Evolutionary conservation across 2,888 invertebrate species (phyloP), one percentile per base, ranked within the genome.

Genomic region (Calephelis perditalis): DNA sequence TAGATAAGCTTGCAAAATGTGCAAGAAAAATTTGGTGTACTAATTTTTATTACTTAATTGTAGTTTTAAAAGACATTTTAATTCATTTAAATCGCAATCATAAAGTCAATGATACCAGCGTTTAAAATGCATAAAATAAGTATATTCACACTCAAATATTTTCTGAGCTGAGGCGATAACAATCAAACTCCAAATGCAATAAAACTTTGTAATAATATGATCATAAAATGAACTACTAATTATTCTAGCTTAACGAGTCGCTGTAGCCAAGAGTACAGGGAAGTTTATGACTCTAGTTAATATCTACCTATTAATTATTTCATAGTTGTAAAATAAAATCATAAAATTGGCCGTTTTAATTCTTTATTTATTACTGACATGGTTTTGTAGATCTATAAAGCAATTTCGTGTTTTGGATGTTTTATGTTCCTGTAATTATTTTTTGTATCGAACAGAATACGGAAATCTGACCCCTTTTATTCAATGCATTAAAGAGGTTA

Each of bases 131-230:
- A 45, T 55, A 59, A 59, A 46, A 15, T 7, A 43, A 45, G 15
- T 36, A 35, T 54, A 36, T 59, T 36, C 15, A 44, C 52, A 35
- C 9, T 44, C 36, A 10, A 54, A 60, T 63, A 52, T 62, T 65
- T 64, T 60, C 63, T 64, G 43, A 63, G 58, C 66, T 65, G 63
- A 59, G 26, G 54, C 64, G 79, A 79, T 79, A 70, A 70, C 49
- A 62, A 78, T 78, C 78, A 73, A 65, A 72, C 72, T 73, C 71
- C 70, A 68, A 71, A 69, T 69, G 69, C 68, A 67, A 69, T 66
- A 67, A 70, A 69, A 59, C 55, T 37, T 67, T 70, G 66, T 70
- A 73, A 75, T 70, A 67, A 70, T 64, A 63, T 62, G 63, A 63
- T 67, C 71, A 72, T 72, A 70, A 74, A 73, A 72, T 70, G 70